phyloP scores from a whole-genome alignment of 92 coral and sea anemone genomes.

The Palythoa grandiflora region DNA sequence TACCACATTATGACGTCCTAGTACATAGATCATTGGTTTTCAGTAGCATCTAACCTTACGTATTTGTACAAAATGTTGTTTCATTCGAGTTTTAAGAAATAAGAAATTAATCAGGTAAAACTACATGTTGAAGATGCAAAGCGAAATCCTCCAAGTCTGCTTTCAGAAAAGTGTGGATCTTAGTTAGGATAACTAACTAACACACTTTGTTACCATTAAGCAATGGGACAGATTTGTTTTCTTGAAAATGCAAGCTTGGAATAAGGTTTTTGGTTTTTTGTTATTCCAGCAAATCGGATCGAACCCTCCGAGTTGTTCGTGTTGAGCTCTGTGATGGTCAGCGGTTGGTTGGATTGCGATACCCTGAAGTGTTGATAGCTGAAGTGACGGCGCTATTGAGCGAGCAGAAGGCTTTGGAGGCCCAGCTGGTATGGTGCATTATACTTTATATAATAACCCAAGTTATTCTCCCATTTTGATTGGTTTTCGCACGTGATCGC shows the following conservation, averaged over 20 bases:
- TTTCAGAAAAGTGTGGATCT: too few species aligned
- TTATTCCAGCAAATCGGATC: constrained; percentile 81
- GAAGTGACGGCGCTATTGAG: constrained; percentile 85
- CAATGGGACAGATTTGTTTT: not conserved
- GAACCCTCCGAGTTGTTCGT: constrained; percentile 95
- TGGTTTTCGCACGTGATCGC: too few species aligned
- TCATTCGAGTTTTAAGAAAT: too few species aligned
- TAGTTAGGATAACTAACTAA: too few species aligned
- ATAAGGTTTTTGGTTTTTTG: not conserved
- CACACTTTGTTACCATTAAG: not conserved
- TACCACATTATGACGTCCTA: too few species aligned
- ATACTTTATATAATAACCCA: not conserved
- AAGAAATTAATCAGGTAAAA: too few species aligned
- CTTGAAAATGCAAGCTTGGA: not conserved
- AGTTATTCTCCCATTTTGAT: too few species aligned
- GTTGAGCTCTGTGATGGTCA: constrained; percentile 95
- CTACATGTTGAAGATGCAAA: too few species aligned
- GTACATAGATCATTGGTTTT: too few species aligned
- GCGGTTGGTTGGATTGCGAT: constrained; percentile 98
- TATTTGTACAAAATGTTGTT: too few species aligned
- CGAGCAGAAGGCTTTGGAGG: constrained; percentile 77
- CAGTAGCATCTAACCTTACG: too few species aligned
- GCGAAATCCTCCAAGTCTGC: too few species aligned
- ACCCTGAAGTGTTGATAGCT: constrained; percentile 92
- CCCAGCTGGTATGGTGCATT: constrained; percentile 64